Conservation (phyloP, 2,888 invertebrate species). For the Hirtodrosophila cameraria region DNA sequence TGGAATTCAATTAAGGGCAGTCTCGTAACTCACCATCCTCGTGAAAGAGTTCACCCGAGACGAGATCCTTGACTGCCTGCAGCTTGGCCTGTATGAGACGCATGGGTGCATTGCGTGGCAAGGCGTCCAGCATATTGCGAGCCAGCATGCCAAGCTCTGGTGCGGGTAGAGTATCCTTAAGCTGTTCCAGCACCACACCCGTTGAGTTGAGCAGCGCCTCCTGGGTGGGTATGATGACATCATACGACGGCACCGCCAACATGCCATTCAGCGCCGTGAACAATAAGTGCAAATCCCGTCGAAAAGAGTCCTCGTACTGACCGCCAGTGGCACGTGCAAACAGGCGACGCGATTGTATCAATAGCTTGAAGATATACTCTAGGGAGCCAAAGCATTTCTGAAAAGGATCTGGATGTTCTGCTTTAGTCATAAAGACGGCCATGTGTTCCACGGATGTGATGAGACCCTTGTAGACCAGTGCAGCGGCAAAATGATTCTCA, state of each 20-base stretch:
- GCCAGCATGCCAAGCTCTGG: slow-evolving; percentile 92
- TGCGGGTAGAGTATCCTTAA: slow-evolving; percentile 89
- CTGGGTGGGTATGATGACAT: slow-evolving; percentile 91
- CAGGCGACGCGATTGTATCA: slow-evolving; percentile 93
- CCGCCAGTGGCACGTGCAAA: slow-evolving; percentile 95
- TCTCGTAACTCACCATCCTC: slow-evolving; percentile 86
- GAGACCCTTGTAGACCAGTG: slow-evolving; percentile 95
- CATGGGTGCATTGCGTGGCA: slow-evolving; percentile 85
- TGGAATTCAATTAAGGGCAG: not conserved
- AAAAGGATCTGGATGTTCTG: slow-evolving; percentile 94
- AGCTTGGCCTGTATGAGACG: slow-evolving; percentile 92
- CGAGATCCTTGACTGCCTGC: slow-evolving; percentile 91
- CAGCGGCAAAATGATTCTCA: slow-evolving; percentile 96
- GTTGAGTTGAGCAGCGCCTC: slow-evolving; percentile 92
- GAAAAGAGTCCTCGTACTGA: slow-evolving; percentile 94
- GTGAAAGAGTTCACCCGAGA: slow-evolving; percentile 89
- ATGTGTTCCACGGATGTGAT: slow-evolving; percentile 95
- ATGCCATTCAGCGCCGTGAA: slow-evolving; percentile 92
- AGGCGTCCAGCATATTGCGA: slow-evolving; percentile 90
- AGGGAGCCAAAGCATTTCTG: slow-evolving; percentile 95
- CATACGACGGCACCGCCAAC: slow-evolving; percentile 88
- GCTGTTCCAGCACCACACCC: slow-evolving; percentile 92
- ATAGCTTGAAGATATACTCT: slow-evolving; percentile 96
- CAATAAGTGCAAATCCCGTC: slow-evolving; percentile 91
- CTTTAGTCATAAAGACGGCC: slow-evolving; percentile 93